Base-by-base conservation (phyloP, 92 coral and sea anemone species). In the Siderastrea siderea region DNA sequence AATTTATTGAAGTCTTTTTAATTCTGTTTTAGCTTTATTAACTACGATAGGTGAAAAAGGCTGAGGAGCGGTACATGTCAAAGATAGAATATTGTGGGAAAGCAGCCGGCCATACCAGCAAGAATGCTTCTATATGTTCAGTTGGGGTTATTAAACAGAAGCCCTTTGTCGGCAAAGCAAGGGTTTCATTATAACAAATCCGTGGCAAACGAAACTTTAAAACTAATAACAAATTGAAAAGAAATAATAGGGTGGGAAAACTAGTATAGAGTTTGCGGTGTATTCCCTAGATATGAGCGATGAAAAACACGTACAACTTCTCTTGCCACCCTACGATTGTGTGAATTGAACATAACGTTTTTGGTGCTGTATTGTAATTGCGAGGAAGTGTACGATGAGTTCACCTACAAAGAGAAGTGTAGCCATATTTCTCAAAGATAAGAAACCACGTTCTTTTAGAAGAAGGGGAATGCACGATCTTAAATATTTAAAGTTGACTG, bases 91-190 rank as follows among this genome's bases (percentile, higher is more conserved):
- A 43, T 61, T 77, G 71, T 74, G 80, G 49, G 87, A 83, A 72
- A 61, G 50, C 62, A 49, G 53, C 62, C 80, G 50, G 73, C 68
- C 48, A 45, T 15, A 26, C 80, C 80, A 64, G 71, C 10, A 73
- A 74, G 78, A 73, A 84, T 62, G 73, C 64, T 84, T 61, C 87
- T 59, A 73, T 69, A 74, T 26, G 57, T 74, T 73, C 74, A 50
- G 50, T 71, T 17, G 49, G 17, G 87, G 55, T 60, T 72, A 72
- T 83, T 83, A 72, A 73, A 53, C 57, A 73, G 50, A 73, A 74
- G 61, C 46, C 62, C 74, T 84, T 84, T 74, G 87, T 84, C 87
- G 87, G 87, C 87, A 84, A 84, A 48, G 63, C 66, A 84, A 54
- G 63, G 50, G 15, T 73, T 84, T 84, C 38, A 59, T 83, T 83